phyloP scores from a whole-genome alignment of 2,797 vertebrate species.

The Tolypeutes matacus region DNA sequence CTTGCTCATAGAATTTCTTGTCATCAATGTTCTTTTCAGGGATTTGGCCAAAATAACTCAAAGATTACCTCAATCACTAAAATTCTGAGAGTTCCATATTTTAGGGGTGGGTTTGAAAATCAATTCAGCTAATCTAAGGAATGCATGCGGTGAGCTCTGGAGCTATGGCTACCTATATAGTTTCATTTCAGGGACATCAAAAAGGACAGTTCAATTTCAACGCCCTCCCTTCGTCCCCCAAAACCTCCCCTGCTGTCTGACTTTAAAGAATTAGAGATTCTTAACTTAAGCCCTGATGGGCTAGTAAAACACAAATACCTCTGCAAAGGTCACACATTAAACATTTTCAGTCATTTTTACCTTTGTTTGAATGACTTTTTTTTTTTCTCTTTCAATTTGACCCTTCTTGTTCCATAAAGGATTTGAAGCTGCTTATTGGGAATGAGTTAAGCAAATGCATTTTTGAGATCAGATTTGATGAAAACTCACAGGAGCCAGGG shows the following conservation, averaged over 20 bases:
- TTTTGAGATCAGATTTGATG: slow-evolving; percentile 52
- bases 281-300: slow-evolving; percentile 69
- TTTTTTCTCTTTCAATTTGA: slow-evolving; percentile 50
- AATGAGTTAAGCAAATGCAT: slow-evolving; percentile 54
- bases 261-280: slow-evolving; percentile 66
- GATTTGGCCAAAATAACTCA: neutral
- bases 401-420: slow-evolving; percentile 60
- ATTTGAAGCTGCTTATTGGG: slow-evolving; percentile 60
- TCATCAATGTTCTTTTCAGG: neutral
- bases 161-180: slow-evolving; percentile 29
- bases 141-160: neutral
- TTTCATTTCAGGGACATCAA: neutral
- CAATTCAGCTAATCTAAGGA: neutral
- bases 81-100: neutral
- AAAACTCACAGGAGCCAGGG: neutral
- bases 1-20: neutral
- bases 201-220: slow-evolving; percentile 24
- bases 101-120: neutral
- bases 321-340: slow-evolving; percentile 76
- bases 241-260: slow-evolving; percentile 38
- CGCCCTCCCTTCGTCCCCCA: neutral
- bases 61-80: neutral
- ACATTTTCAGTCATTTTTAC: slow-evolving; percentile 71
- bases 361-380: slow-evolving; percentile 68
- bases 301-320: slow-evolving; percentile 69